Evolutionary conservation across 2,888 invertebrate species (phyloP), one percentile per base, ranked within the genome.

Genomic region (Sylvicola cinctus): DNA sequence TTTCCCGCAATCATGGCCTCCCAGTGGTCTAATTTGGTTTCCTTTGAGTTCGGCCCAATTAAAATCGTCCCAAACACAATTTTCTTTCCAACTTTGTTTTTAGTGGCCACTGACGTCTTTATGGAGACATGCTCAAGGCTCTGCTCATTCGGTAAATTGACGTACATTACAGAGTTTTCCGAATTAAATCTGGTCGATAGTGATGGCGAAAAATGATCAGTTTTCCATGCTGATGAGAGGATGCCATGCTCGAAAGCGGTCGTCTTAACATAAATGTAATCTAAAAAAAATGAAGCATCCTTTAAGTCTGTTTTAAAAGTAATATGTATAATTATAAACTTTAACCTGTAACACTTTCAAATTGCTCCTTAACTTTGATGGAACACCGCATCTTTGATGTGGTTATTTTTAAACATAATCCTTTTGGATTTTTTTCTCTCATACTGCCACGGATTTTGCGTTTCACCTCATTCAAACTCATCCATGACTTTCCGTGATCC

Each of bases 151-250:
- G 46, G 46, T 16, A 57, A 32, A 2, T 55, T 55, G 28, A 58
- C 45, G 3, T 37, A 42, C 1, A 58, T 43, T 2, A 50, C 49
- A 3, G 58, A 52, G 23, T 43, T 41, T 4, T 45, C 46, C 2
- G 70, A 65, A 44, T 75, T 72, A 62, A 79, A 74, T 54, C 76
- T 73, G 45, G 74, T 70, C n/a, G 79, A 75, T 37, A 80, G 71
- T 3, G 77, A 73, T 4, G 80, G 79, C 12, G 63, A 61, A 52
- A 81, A 81, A 41, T 67, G 62, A 44, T 73, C 70, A 43, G 79
- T 78, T 50, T 78, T 79, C 77, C 80, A 75, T 40, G 63, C 61
- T 36, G 61, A 60, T 17, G 61, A 58, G 26, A 63, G 56, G 33
- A 60, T 68, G 42, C 69, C 72, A 38, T 69, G 68, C 49, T 80